phyloP scores from a whole-genome alignment of 2,888 invertebrate genomes.

The Tetranychus truncatus region DNA sequence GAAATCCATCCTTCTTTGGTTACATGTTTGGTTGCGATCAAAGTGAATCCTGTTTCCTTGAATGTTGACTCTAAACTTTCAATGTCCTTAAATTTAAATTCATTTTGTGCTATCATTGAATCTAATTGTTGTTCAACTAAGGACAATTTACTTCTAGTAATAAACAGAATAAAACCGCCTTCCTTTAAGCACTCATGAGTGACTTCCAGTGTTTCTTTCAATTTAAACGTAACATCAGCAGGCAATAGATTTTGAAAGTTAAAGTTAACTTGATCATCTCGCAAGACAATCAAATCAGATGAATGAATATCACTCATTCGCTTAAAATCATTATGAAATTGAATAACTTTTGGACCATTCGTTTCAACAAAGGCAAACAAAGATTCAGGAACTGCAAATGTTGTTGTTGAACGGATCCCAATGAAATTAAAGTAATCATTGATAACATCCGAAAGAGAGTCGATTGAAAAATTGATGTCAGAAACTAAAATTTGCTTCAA shows the following conservation, averaged over 20 bases:
- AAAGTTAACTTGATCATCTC: not conserved
- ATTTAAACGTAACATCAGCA: not conserved
- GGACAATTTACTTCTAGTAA: not conserved
- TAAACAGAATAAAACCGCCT: slow-evolving; percentile 7
- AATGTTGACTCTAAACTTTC: not conserved
- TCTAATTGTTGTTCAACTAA: slow-evolving; percentile 3
- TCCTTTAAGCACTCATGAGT: slow-evolving; percentile 7
- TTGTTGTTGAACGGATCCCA: not conserved
- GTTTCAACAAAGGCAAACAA: not conserved
- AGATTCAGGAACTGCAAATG: not conserved
- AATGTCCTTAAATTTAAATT: not conserved
- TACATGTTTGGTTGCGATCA: not conserved
- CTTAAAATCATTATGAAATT: not conserved
- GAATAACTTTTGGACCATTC: not conserved
- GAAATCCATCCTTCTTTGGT: not conserved
- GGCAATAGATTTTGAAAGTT: not conserved
- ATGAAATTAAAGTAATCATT: not conserved
- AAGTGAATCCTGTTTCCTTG: not conserved
- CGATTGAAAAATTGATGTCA: not conserved
- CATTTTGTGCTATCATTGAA: not conserved
- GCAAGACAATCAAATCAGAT: not conserved
- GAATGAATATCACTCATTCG: slow-evolving; percentile 2
- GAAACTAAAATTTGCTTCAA: not conserved
- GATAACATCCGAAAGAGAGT: not conserved
- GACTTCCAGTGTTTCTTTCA: not conserved